Conservation (phyloP, 2,888 invertebrate genomes). For the Cyclophora punctaria region DNA sequence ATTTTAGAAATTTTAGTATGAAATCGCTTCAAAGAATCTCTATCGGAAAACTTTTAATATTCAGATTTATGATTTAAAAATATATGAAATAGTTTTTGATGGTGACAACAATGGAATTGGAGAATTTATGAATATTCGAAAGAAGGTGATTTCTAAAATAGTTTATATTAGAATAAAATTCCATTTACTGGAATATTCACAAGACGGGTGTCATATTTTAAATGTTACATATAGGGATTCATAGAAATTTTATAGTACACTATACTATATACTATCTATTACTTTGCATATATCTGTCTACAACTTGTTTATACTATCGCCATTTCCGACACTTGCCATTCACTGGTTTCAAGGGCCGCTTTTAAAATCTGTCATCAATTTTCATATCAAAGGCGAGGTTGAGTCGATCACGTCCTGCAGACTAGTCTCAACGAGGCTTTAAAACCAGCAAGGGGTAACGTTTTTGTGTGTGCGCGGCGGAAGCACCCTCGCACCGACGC, state of each 20-base stretch:
- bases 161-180: too few relatives aligned
- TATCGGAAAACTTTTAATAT: conserved; percentile 7
- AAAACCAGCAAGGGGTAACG: conserved; percentile 46
- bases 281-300: too few relatives aligned
- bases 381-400: conserved; percentile 30
- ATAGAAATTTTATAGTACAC: too few relatives aligned
- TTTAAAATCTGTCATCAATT: conserved; percentile 28
- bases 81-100: conserved; percentile 12
- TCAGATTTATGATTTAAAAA: background rate
- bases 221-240: too few relatives aligned
- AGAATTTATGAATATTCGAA: background rate
- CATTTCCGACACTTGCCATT: too few relatives aligned
- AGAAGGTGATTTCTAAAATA: too few relatives aligned
- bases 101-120: background rate
- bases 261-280: too few relatives aligned
- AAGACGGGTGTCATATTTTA: too few relatives aligned
- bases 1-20: conserved; percentile 22
- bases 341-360: too few relatives aligned
- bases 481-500: conserved; percentile 39
- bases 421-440: conserved; percentile 39
- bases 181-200: too few relatives aligned
- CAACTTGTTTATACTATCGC: too few relatives aligned
- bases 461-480: conserved; percentile 54
- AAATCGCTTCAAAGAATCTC: conserved; percentile 6
- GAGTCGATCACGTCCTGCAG: conserved; percentile 25